phyloP scores from a whole-genome alignment of 2,888 invertebrate genomes.

The Dyspetes luteomarginatus region DNA sequence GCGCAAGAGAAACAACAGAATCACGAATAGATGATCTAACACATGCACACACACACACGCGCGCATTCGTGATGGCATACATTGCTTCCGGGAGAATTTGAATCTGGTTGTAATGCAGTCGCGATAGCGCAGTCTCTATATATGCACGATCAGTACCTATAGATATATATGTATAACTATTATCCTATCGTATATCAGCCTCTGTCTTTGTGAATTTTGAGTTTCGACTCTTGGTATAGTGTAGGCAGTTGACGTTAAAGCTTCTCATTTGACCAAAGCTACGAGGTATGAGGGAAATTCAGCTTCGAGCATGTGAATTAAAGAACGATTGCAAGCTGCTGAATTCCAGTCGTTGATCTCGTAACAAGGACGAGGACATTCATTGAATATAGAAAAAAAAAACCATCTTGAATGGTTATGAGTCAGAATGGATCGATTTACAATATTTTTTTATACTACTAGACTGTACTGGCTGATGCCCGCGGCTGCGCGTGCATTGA shows the following conservation, averaged over 20 bases:
- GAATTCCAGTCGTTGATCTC: too few relatives aligned
- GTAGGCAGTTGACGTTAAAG: background rate
- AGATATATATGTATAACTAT: conserved; percentile 15
- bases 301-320: too few relatives aligned
- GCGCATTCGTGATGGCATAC: conserved; percentile 39
- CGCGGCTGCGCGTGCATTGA: too few relatives aligned
- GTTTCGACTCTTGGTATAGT: background rate
- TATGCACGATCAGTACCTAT: background rate
- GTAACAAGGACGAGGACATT: too few relatives aligned
- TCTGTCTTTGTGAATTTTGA: conserved; percentile 25
- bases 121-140: background rate
- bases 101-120: conserved; percentile 35
- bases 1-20: conserved; percentile 44
- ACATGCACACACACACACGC: background rate
- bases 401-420: too few relatives aligned
- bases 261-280: conserved; percentile 10
- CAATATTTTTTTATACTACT: too few relatives aligned
- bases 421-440: too few relatives aligned
- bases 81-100: conserved; percentile 40
- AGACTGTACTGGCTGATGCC: too few relatives aligned
- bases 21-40: conserved; percentile 13
- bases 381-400: too few relatives aligned
- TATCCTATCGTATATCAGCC: conserved; percentile 36
- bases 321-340: too few relatives aligned
- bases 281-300: background rate